phyloP scores from a whole-genome alignment of 2,888 invertebrate species.

The Agrilus cyanescens region DNA sequence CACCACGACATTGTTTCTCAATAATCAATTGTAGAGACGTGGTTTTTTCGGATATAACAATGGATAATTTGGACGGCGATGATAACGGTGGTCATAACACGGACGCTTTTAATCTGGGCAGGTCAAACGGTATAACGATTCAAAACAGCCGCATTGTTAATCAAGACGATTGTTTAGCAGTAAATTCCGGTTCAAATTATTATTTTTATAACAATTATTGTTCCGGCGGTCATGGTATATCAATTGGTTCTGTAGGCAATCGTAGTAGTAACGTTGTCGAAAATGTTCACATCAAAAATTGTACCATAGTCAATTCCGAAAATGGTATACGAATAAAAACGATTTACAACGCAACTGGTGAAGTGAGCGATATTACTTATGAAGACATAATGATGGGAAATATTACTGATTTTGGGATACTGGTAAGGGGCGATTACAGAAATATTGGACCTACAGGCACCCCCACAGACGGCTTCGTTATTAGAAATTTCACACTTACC shows the following conservation, averaged over 20 bases:
- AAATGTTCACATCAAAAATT: too few species aligned
- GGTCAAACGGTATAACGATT: constrained; percentile 10
- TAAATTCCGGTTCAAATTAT: constrained; percentile 13
- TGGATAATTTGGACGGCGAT: too few species aligned
- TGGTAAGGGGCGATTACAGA: constrained; percentile 16
- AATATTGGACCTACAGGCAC: constrained; percentile 13
- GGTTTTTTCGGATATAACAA: too few species aligned
- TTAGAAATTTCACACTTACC: constrained; percentile 13
- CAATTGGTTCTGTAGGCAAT: too few species aligned
- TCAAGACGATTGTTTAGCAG: constrained; percentile 19
- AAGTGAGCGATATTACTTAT: too few species aligned
- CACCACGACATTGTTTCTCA: too few species aligned
- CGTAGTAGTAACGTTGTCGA: too few species aligned
- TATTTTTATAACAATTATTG: constrained; percentile 14
- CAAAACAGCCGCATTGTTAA: constrained; percentile 14
- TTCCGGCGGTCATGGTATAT: constrained; percentile 17
- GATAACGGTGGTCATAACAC: constrained; percentile 11
- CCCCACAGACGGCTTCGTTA: constrained; percentile 9
- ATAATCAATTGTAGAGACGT: too few species aligned
- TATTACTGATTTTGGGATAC: constrained; percentile 13
- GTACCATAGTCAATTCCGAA: too few species aligned
- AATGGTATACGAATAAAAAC: too few species aligned
- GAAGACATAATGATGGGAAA: constrained; percentile 3
- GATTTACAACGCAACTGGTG: too few species aligned
- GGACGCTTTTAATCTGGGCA: constrained; percentile 16